Conservation (phyloP, 53 echinoderm and acorn worm species). For the Mesocentrotus franciscanus region DNA sequence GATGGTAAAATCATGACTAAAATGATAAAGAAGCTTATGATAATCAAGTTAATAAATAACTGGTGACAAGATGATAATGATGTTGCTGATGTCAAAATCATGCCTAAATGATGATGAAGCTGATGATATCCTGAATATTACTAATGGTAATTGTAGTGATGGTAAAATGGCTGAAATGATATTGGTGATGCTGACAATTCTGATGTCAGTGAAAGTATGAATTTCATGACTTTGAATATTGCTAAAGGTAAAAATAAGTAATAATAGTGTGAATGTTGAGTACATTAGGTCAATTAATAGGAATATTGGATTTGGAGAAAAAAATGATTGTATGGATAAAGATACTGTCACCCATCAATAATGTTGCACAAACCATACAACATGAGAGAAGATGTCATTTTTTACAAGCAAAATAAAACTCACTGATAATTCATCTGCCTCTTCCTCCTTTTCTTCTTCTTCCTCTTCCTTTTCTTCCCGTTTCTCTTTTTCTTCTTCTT, state of each 20-base stretch:
- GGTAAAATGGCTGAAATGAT: not conserved
- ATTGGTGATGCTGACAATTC: not conserved
- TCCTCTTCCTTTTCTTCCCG: constrained; percentile 72
- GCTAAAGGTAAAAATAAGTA: too few relatives aligned
- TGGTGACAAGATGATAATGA: too few relatives aligned
- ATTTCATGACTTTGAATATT: not conserved
- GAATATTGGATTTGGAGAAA: too few relatives aligned
- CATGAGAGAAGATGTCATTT: not conserved
- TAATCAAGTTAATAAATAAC: not conserved
- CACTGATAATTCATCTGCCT: constrained; percentile 70
- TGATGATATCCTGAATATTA: too few relatives aligned
- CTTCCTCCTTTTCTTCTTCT: constrained; percentile 68
- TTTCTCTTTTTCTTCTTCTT: constrained; percentile 66
- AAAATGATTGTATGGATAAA: too few relatives aligned
- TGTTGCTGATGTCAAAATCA: too few relatives aligned
- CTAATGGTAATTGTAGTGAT: too few relatives aligned
- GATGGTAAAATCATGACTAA: not conserved
- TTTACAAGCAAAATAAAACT: constrained; percentile 8
- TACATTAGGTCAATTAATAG: too few relatives aligned
- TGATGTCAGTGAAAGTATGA: too few relatives aligned
- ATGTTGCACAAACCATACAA: not conserved
- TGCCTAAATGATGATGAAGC: too few relatives aligned
- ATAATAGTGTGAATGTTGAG: not conserved
- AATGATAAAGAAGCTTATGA: not conserved
- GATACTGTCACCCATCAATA: not conserved